These are phyloP conservation scores for Cebus imitator DNA, from an alignment of 2,113 vertebrate species.

Conservation along the genomic window DNA sequence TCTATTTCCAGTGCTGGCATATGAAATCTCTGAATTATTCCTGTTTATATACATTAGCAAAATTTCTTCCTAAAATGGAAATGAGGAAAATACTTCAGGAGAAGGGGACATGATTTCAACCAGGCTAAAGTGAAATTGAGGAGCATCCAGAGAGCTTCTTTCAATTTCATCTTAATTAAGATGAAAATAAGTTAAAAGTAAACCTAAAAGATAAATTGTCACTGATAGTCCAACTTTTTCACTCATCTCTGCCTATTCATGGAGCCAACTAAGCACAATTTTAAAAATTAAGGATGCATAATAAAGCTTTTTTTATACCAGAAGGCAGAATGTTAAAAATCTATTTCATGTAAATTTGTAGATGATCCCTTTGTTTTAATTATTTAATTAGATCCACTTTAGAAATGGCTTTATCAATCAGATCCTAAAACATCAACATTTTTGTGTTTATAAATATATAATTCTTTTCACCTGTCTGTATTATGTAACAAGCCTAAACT, in stretches of 20 bases:
- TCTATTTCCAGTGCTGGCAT: slow-evolving; percentile 76
- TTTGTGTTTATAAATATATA: slow-evolving; percentile 50
- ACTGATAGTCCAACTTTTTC: slow-evolving; percentile 1
- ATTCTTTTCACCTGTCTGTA: slow-evolving; percentile 71
- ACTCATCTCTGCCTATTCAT: slow-evolving; percentile 18
- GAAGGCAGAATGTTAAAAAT: slow-evolving; percentile 53
- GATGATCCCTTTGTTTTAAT: slow-evolving; percentile 2
- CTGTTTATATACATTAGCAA: slow-evolving; percentile 54
- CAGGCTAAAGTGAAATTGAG: slow-evolving; percentile 57
- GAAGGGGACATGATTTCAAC: slow-evolving; percentile 41
- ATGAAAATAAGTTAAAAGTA: background rate
- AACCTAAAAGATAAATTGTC: slow-evolving; percentile 57
- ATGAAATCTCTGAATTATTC: slow-evolving; percentile 58
- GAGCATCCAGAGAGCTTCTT: slow-evolving; percentile 63
- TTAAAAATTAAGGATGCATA: background rate
- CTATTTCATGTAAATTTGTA: background rate
- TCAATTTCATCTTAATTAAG: slow-evolving; percentile 52
- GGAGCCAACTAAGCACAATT: background rate
- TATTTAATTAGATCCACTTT: background rate
- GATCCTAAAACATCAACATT: slow-evolving; percentile 66
- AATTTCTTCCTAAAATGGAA: slow-evolving; percentile 39
- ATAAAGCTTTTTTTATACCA: background rate
- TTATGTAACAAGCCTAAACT: slow-evolving; percentile 26
- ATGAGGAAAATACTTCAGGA: slow-evolving; percentile 67
- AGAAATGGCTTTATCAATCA: slow-evolving; percentile 70